Base-by-base conservation (phyloP, 1,140 invertebrate species). In the Agraylea sexmaculata region DNA sequence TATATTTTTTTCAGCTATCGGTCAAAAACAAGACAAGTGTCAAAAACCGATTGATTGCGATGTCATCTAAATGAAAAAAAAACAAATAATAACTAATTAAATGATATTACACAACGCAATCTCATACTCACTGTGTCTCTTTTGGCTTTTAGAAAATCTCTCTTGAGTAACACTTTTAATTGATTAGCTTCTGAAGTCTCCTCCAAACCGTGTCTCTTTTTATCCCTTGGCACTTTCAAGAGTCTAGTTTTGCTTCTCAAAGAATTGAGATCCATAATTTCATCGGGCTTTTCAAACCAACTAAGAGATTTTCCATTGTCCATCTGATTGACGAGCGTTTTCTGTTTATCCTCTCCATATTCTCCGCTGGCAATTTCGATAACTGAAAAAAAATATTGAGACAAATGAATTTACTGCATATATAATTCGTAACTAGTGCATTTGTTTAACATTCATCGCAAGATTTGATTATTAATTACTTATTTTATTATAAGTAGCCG, bases 291-390 rank as follows among this genome's bases (percentile, higher is more conserved):
- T 3, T 74, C 65, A 40, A 85, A 83, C 77, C 79, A 87, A 8
- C 69, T 61, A 2, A 77, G 47, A 42, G 62, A 71, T 52, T 64
- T 71, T 3, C 87, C 87, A 53, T 87, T 88, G 44, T 80, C 68
- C 0, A 80, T 75, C 39, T 75, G 80, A 2, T 66, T 60, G 4
- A 80, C 78, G 39, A 94, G 67, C 16, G 70, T 59, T 16, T 76
- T 59, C 2, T 89, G 76, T 63, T 78, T 88, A 51, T 78, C 81
- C 13, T 81, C 73, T 0, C 89, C 90, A 51, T 90, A 85, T 58
- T 94, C 89, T 1, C 82, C 87, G 45, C 83, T 85, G 0, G 89
- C 84, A 47, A 93, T 64, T 66, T 93, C 88, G 53, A 92, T 91
- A 10, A 84, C 82, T 84, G 53, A 13, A 58, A 56, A 37, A 37